Evolutionary conservation across 1,140 invertebrate species (phyloP), one percentile per base, ranked within the genome.

Genomic region (Drosophila jambulina): DNA sequence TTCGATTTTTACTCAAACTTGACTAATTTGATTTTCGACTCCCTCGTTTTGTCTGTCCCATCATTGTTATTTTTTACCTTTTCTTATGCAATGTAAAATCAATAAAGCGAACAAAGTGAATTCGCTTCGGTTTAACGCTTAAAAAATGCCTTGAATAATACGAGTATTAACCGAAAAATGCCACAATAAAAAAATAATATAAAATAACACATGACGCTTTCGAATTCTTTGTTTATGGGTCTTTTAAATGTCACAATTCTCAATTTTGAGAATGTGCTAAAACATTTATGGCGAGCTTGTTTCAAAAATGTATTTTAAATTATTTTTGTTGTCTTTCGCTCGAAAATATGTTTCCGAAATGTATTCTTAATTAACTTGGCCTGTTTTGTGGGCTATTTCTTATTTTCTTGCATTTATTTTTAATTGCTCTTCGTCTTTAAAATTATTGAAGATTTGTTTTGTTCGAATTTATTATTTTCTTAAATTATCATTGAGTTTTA

Each of bases 1-100:
- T 72, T 72, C 67, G 61, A 83, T 80, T 70, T 70, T 45, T 36
- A 23, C 43, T 17, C 21, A 57, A 67, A 72, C 69, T 72, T 58
- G 69, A 71, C 68, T 69, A 53, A 69, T 71, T 58, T 29, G 65
- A 71, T 71, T 84, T 72, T 59, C 48, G 38, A 56, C 32, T 46
- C 27, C 51, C 40, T 58, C 42, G 32, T 32, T 36, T 77, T 36
- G n/a, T n/a, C n/a, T 21, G 36, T 62, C 23, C 51, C 32, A 36
- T 36, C 36, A 54, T 51, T 19, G 25, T 51, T 49, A n/a, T 29
- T 51, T 59, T 38, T 19, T 40, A 60, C 51, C n/a, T 59, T 49
- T 64, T 51, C 75, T 87, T 83, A 87, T 87, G 83, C 80, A 86
- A 87, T 86, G 67, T 77, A 64, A 87, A 87, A 83, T 86, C 83